phyloP scores from a whole-genome alignment of 2,888 invertebrate species.

The Linnaemya vulpina region DNA sequence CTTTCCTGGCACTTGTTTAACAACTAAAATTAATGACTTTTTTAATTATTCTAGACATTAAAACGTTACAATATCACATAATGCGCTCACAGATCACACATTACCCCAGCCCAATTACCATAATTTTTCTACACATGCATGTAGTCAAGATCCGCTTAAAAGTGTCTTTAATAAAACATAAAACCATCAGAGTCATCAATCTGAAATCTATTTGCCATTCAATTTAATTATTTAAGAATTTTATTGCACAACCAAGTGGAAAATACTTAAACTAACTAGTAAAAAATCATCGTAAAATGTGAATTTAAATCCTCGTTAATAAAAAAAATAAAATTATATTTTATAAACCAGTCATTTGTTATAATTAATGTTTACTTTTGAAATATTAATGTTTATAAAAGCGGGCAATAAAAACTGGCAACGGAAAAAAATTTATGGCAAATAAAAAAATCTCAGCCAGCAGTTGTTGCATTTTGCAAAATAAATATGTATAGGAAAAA shows the following conservation, averaged over 20 bases:
- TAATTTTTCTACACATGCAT: constrained; percentile 2
- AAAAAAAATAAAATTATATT: constrained; percentile 30
- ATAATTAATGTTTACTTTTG: constrained; percentile 66
- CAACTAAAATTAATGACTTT: not conserved
- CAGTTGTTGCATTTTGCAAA: constrained; percentile 57
- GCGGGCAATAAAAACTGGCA: constrained; percentile 25
- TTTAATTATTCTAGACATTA: not conserved
- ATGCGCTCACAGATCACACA: not conserved
- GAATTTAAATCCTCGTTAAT: not conserved
- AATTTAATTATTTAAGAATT: constrained; percentile 46
- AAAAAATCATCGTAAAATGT: constrained; percentile 21
- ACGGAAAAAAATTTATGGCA: constrained; percentile 15
- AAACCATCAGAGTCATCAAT: constrained; percentile 8
- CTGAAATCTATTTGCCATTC: constrained; percentile 19
- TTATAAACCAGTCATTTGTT: constrained; percentile 47
- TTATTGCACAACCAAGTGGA: constrained; percentile 28
- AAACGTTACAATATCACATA: not conserved
- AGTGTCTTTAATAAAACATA: constrained; percentile 25
- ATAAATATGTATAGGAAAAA: not conserved
- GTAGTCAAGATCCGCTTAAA: constrained; percentile 25
- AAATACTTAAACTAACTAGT: constrained; percentile 1
- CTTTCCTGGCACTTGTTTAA: not conserved
- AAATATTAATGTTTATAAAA: constrained; percentile 51
- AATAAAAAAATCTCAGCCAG: constrained; percentile 6
- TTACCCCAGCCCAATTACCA: constrained; percentile 1